Percentiles rank a stretch among this genome's conserved stretches.
These are phyloP conservation scores for Teleogryllus occipitalis DNA, from an alignment of 1,140 invertebrate species.

Conservation along the genomic window DNA sequence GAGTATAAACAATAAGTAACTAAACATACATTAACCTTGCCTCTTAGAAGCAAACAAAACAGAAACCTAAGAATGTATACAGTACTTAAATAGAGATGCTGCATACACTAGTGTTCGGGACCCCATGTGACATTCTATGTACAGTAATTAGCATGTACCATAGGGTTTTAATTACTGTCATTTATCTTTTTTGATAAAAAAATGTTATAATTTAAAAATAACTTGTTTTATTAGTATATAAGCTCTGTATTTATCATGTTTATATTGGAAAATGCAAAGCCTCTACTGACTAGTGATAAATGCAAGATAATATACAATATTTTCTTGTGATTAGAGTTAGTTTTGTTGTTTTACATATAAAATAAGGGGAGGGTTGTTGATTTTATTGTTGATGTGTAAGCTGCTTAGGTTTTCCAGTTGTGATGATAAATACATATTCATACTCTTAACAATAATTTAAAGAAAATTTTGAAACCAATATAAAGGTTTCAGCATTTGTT, in stretches of 20 bases:
- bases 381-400: slow-evolving; percentile 13
- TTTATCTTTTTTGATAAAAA: slow-evolving; percentile 12
- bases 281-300: slow-evolving; percentile 9
- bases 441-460: background rate
- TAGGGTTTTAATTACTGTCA: slow-evolving; percentile 13
- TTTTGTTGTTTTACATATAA: slow-evolving; percentile 10
- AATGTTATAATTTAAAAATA: slow-evolving; percentile 10
- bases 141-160: slow-evolving; percentile 1
- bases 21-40: slow-evolving; percentile 11
- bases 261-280: slow-evolving; percentile 10
- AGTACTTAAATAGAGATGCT: background rate
- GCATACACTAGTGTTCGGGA: slow-evolving; percentile 14
- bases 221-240: slow-evolving; percentile 15
- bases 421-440: background rate
- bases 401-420: slow-evolving; percentile 7
- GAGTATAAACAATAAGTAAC: background rate
- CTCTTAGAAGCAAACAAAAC: slow-evolving; percentile 14
- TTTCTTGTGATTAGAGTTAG: slow-evolving; percentile 13
- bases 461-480: background rate
- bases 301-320: slow-evolving; percentile 9
- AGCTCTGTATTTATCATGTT: slow-evolving; percentile 14
- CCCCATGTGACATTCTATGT: slow-evolving; percentile 7
- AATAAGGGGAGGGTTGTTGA: slow-evolving; percentile 12
- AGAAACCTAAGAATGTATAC: slow-evolving; percentile 9
- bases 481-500: background rate